Percentiles rank a stretch among this genome's conserved stretches.
Conservation (phyloP, 1,140 invertebrate species). For the Drosophila navojoa region DNA sequence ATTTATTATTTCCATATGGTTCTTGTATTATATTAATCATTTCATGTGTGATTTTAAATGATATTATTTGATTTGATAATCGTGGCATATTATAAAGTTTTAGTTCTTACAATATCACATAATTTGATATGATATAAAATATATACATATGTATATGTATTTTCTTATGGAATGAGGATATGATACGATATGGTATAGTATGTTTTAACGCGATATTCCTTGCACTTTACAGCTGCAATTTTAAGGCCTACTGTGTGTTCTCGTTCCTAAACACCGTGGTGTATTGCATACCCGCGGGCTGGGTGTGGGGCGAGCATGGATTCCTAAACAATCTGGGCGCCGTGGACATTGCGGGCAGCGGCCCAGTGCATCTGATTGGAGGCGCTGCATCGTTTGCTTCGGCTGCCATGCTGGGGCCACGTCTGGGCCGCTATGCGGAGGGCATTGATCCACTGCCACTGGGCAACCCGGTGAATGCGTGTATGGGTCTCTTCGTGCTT, state of each 20-base stretch:
- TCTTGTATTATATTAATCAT: too few species aligned
- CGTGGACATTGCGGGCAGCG: constrained; percentile 96
- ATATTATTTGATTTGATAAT: too few species aligned
- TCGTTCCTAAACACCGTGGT: constrained; percentile 95
- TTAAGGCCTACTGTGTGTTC: constrained; percentile 95
- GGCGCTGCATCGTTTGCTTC: constrained; percentile 91
- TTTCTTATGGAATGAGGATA: too few species aligned
- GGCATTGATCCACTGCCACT: constrained; percentile 90
- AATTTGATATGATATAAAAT: too few species aligned
- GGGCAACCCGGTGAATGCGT: constrained; percentile 94
- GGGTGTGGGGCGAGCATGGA: constrained; percentile 93
- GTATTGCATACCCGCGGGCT: constrained; percentile 92
- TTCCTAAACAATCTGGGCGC: constrained; percentile 92
- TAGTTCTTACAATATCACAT: too few species aligned
- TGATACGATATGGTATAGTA: too few species aligned
- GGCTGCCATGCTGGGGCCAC: constrained; percentile 94
- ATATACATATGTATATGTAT: too few species aligned
- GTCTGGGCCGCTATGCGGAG: constrained; percentile 93
- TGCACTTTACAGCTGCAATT: constrained; percentile 85
- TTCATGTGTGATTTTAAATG: too few species aligned
- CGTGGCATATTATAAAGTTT: too few species aligned
- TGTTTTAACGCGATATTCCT: background rate
- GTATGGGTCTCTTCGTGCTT: constrained; percentile 95
- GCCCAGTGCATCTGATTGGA: constrained; percentile 94
- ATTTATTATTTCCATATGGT: too few species aligned